Conservation (phyloP, 2,888 invertebrate genomes). For the Ennomos erosarius region DNA sequence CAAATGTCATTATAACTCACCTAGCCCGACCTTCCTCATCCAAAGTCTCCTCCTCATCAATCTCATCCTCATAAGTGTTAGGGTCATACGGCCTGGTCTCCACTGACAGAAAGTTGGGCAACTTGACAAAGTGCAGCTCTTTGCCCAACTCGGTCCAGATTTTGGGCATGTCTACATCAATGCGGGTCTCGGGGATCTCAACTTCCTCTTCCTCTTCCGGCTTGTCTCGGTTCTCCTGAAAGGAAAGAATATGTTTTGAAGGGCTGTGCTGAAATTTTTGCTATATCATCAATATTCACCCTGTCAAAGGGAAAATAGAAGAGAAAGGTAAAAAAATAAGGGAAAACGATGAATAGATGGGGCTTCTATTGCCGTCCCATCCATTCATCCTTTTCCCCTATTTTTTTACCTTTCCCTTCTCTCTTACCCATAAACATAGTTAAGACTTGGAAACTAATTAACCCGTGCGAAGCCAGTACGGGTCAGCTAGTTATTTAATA, state of each 20-base stretch:
- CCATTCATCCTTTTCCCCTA: no score
- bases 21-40: slow-evolving; percentile 98
- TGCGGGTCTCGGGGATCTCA: slow-evolving; percentile 96
- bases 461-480: no score
- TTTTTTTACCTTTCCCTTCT: no score
- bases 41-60: slow-evolving; percentile 98
- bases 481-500: no score
- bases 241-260: background rate
- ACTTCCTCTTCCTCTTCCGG: slow-evolving; percentile 90
- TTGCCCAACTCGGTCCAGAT: slow-evolving; percentile 96
- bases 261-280: no score
- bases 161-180: slow-evolving; percentile 98
- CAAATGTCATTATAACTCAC: slow-evolving; percentile 63
- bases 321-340: no score
- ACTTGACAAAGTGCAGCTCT: slow-evolving; percentile 97
- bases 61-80: slow-evolving; percentile 98
- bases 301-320: no score
- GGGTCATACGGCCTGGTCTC: slow-evolving; percentile 98
- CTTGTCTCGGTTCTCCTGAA: slow-evolving; percentile 80
- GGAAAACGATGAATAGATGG: no score
- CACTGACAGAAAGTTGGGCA: slow-evolving; percentile 99
- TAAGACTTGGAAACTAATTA: no score
- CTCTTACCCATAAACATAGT: no score
- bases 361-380: no score
- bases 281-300: no score